A percentile compares a stretch with the other conserved stretches of the same genome.
phyloP scores from a whole-genome alignment of 2,113 vertebrate species.

The Gavia stellata region DNA sequence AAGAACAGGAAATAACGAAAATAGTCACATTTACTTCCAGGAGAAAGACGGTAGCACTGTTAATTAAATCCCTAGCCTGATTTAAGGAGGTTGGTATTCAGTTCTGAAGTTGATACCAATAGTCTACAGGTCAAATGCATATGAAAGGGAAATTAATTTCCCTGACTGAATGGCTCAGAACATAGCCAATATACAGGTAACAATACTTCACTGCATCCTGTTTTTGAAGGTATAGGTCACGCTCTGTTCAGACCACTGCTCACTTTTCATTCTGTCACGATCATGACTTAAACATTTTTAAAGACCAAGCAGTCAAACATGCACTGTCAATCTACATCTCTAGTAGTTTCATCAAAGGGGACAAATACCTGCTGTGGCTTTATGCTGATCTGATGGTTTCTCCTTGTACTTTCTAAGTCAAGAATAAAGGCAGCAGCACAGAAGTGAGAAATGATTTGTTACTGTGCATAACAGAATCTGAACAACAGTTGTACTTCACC shows the following conservation, averaged over 20 bases:
- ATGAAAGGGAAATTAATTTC: neutral
- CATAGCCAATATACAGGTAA: neutral
- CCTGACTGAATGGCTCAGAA: neutral
- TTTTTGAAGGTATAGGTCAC: neutral
- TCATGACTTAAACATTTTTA: neutral
- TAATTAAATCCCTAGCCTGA: slow-evolving; percentile 9
- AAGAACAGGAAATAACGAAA: slow-evolving; percentile 39
- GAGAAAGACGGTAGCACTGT: neutral
- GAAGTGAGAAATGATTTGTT: neutral
- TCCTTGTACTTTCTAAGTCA: neutral
- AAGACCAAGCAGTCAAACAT: neutral
- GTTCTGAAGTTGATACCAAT: neutral
- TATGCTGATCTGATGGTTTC: neutral
- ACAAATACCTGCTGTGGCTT: neutral
- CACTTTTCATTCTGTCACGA: neutral
- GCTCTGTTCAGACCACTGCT: neutral
- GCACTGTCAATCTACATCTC: neutral
- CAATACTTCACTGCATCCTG: neutral
- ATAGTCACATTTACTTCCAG: slow-evolving; percentile 19
- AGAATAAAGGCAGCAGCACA: neutral
- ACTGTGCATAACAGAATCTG: neutral
- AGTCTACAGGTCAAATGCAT: neutral
- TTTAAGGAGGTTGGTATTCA: neutral
- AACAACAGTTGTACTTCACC: neutral
- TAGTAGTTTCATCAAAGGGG: neutral